Percentiles rank a stretch among this genome's conserved stretches.
phyloP scores from a whole-genome alignment of 1,140 invertebrate species.

The Ericerus pela region DNA sequence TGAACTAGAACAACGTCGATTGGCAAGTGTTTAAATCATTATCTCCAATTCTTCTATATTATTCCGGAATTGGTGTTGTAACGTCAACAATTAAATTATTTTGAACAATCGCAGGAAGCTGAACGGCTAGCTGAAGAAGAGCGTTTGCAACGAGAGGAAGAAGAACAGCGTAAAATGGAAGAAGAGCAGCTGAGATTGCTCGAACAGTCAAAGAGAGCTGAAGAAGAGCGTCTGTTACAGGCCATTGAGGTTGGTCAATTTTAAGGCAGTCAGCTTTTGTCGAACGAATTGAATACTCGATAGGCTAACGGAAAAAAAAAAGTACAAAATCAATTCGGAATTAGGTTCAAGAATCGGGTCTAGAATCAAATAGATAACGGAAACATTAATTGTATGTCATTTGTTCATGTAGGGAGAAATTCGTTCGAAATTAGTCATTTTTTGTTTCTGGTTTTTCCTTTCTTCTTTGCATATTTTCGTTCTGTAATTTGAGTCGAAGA shows the following conservation, averaged over 20 bases:
- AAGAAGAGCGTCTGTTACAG: constrained; percentile 54
- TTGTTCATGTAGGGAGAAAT: too few species aligned
- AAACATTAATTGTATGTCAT: too few species aligned
- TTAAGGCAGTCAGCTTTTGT: too few species aligned
- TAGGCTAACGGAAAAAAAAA: too few species aligned
- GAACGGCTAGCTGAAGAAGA: constrained; percentile 59
- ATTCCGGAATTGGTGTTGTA: not conserved
- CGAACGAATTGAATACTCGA: too few species aligned
- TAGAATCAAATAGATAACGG: too few species aligned
- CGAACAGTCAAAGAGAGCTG: constrained; percentile 50
- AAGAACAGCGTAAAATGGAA: constrained; percentile 57
- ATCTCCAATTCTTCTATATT: not conserved
- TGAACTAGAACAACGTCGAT: constrained; percentile 59
- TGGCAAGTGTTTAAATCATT: constrained; percentile 29
- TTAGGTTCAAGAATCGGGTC: too few species aligned
- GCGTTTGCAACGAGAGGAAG: constrained; percentile 58
- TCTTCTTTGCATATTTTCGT: too few species aligned
- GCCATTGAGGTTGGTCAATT: constrained; percentile 42
- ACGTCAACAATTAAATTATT: constrained; percentile 11
- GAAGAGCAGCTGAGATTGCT: constrained; percentile 55
- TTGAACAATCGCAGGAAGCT: constrained; percentile 41
- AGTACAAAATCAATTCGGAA: too few species aligned
- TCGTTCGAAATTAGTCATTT: too few species aligned
- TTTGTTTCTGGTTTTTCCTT: too few species aligned
- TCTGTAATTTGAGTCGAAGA: too few species aligned